Evolutionary conservation across 2,797 vertebrate genomes (phyloP), one percentile per base, ranked within the genome.

Genomic region (Megalops cyprinoides): DNA sequence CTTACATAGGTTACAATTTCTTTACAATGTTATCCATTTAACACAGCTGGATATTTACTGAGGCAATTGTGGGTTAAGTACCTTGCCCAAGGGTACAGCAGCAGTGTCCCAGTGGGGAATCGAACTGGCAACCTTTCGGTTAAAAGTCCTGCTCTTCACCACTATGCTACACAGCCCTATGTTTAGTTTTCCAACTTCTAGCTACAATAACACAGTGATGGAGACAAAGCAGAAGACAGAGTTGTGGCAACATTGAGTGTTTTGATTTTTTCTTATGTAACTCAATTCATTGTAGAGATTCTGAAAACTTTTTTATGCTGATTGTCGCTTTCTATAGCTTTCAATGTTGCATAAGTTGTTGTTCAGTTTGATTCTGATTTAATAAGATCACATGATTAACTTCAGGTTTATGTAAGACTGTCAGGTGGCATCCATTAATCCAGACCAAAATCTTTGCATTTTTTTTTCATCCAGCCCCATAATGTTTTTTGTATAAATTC

Each of bases 361-460:
- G 37, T 39, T 69, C 65, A 69, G 31, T 37, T 67, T 34, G 39
- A 14, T 39, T 67, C 34, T 37, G 65, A 69, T 69, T 39, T 14
- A 69, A 69, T 34, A 62, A 65, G 37, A 34, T 73, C 67, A 20
- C 34, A 28, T 25, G 12, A 74, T 49, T 74, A 74, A 74, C 46
- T 74, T 48, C n/a, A 25, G 4, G 28, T 74, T 31, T 49, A 28
- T 31, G 71, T 48, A 49, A 49, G 31, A 25, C 44, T 49, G 9
- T 39, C 69, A 74, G n/a, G 37, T 74, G 34, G 39, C 42, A 49
- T 74, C 46, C 9, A 14, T 74, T 48, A 28, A 48, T 48, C 25
- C 18, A 67, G 31, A 39, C 62, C 37, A 15, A 71, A 7, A 44
- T 71, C 20, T 74, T 48, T 5, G 71, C 3, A 5, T 74, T 74